phyloP scores from a whole-genome alignment of 2,797 vertebrate genomes.

The Sebastes vulpes region DNA sequence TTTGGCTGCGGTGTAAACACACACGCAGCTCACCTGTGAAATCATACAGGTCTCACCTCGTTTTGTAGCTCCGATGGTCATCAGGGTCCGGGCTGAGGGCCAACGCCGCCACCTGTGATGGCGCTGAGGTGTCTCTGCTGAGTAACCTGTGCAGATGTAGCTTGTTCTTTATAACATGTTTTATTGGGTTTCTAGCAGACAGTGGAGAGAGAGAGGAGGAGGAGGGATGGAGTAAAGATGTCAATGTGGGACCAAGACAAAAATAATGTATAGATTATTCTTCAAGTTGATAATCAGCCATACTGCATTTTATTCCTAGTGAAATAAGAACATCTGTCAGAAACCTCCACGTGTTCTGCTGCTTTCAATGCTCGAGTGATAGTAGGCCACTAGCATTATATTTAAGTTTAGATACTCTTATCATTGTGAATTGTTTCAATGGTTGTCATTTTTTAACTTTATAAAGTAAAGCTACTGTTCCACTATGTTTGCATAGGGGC shows the following conservation, averaged over 20 bases:
- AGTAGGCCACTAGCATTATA: too few species aligned
- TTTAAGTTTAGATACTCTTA: too few species aligned
- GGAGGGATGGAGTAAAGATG: background rate
- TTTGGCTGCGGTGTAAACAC: constrained; percentile 31
- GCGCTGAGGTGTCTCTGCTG: constrained; percentile 15
- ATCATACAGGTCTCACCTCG: constrained; percentile 25
- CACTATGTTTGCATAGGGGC: too few species aligned
- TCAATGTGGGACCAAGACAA: background rate
- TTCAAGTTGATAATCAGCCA: too few species aligned
- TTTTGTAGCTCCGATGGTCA: constrained; percentile 19
- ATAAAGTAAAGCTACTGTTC: too few species aligned
- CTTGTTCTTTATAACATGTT: constrained; percentile 3
- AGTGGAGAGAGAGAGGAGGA: background rate
- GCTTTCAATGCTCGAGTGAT: background rate
- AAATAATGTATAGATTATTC: background rate
- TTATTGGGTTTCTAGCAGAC: constrained; percentile 56
- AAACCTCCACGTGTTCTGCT: background rate
- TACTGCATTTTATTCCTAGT: too few species aligned
- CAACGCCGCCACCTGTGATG: constrained; percentile 12
- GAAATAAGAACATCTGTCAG: background rate
- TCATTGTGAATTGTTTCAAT: too few species aligned
- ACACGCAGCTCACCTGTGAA: constrained; percentile 44
- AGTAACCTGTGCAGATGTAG: constrained; percentile 2
- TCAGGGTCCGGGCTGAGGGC: constrained; percentile 18
- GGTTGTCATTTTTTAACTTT: too few species aligned